Base-by-base conservation (phyloP, 2,113 vertebrate genomes). In the Meleagris gallopavo region DNA sequence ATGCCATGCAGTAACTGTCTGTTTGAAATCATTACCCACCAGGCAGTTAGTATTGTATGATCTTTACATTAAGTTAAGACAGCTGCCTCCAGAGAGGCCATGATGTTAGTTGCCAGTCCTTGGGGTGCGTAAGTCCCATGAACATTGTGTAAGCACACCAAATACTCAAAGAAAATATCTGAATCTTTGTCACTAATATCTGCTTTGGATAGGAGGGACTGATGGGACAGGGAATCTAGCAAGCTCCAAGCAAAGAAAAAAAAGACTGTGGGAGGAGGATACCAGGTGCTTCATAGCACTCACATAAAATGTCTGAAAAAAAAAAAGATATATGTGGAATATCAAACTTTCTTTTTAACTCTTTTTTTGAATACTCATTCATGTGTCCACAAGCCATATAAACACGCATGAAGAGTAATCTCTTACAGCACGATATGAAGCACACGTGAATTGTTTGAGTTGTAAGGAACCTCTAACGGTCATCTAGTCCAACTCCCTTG, bases 381-480 rank as follows among this genome's bases (percentile, higher is more conserved):
- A 34, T 4, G 0, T 55, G 48, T 27, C 2, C 4, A 40, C 18
- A 13, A n/a, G 32, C 15, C 43, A 29, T 16, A n/a, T 21, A 72
- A 80, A 76, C 11, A 13, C 30, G 24, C 11, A 83, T 46, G 45
- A 46, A 21, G 45, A 46, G 21, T 46, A 21, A 46, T 21, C 10
- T 46, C 45, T 46, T 46, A 21, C 45, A 46, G 45, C 45, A 46
- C 62, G 36, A 90, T n/a, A 40, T 65, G 36, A 65, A 80, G 5
- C 4, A n/a, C 76, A n/a, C 2, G 12, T 27, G 50, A 52, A 27
- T 52, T 52, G 25, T 52, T 52, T 52, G 13, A 52, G 50, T 27
- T 52, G 25, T 27, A 27, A 52, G 50, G 25, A 25, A 27, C 25
- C 50, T 27, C 25, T 52, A 52, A 52, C 27, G 25, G 24, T 52